Evolutionary conservation across 2,797 vertebrate genomes (phyloP), one percentile per base, ranked within the genome.

Genomic region (Nannoperca australis): DNA sequence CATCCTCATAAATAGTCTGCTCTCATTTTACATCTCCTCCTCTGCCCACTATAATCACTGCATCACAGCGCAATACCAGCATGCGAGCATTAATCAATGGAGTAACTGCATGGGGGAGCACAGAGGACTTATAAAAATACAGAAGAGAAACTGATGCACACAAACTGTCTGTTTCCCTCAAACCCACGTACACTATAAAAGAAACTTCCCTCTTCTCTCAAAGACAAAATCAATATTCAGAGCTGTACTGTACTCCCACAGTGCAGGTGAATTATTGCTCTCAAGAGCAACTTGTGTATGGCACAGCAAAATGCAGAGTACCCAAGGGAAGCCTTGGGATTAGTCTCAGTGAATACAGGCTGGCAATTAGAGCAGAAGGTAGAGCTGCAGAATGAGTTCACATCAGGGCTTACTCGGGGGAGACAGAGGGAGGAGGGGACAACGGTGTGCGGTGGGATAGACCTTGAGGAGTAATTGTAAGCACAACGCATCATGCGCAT

Each of bases 351-450:
- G 83, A 74, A 83, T 60, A 69, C 64, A 82, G 62, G 65, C 84
- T 55, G 73, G 71, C 81, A 91, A 90, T 92, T 89, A 91, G 79
- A 84, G 81, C 81, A 79, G 84, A 73, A 61, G 69, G 59, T 47
- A 73, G 76, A 79, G 81, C 67, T 51, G 82, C 72, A 58, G 73
- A 87, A 40, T 77, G 58, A 79, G 84, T 81, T 72, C 66, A 81
- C 78, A 76, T 83, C 86, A 79, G 82, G 81, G 71, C 65, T 67
- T 47, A 84, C 73, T 80, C 79, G 20, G 60, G 79, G 75, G 85
- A 63, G 32, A 30, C 42, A 27, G 24, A 22, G 4, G n/a, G 38
- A 34, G 54, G 69, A 51, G 47, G 65, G n/a, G 51, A 36, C 7
- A 15, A 67, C 51, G 50, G 44, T 0, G 9, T 61, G 58, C 0